Percentiles rank a stretch among this genome's conserved stretches.
phyloP scores from a whole-genome alignment of 2,888 invertebrate species.

The Heliconius charithonia region DNA sequence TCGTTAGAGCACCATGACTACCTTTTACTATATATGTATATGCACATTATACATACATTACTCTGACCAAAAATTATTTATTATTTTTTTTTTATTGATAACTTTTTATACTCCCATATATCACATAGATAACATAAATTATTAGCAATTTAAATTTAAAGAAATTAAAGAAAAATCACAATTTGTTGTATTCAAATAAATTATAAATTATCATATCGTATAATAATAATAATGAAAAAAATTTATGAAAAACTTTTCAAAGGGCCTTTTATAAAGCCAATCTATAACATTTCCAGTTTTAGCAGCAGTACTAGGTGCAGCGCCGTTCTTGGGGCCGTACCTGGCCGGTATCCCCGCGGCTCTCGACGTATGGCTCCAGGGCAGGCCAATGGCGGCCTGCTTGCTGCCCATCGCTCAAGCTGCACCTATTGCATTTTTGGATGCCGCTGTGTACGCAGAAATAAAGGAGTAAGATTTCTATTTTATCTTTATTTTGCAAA shows the following conservation, averaged over 20 bases:
- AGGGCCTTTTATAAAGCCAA: not conserved
- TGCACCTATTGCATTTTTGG: conserved; percentile 95
- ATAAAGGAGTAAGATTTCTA: conserved; percentile 92
- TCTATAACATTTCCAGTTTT: conserved; percentile 84
- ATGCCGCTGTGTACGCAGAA: conserved; percentile 98
- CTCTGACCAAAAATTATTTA: no score
- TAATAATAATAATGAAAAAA: not conserved
- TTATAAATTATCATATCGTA: not conserved
- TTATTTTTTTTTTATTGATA: no score
- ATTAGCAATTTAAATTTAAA: no score
- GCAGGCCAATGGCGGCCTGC: conserved; percentile 91
- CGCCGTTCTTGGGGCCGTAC: conserved; percentile 98
- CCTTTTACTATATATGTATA: no score
- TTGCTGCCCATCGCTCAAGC: conserved; percentile 93
- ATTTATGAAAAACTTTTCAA: no score
- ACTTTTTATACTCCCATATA: not conserved
- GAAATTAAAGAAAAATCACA: no score
- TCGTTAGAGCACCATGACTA: no score
- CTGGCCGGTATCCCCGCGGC: conserved; percentile 97
- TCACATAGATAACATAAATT: not conserved
- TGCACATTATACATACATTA: no score
- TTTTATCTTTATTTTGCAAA: no score
- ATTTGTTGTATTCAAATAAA: no score
- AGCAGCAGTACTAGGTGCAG: conserved; percentile 96
- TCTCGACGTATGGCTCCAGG: conserved; percentile 97